Evolutionary conservation across 2,888 invertebrate genomes (phyloP).

Genomic region (Dicyrtomina minuta): DNA sequence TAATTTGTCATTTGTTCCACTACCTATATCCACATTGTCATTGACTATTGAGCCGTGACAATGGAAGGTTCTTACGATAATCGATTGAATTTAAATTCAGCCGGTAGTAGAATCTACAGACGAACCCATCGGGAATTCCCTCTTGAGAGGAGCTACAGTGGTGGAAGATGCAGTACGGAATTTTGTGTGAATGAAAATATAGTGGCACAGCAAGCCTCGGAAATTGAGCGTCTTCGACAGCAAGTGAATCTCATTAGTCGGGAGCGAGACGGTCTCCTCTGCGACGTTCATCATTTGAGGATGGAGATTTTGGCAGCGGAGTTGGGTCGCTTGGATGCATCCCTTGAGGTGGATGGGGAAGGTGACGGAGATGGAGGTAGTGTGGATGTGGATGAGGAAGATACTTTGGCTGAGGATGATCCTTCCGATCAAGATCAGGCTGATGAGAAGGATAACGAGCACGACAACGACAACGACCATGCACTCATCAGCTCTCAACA

Average conservation of each 20-base stretch:
- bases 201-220: constrained; percentile 35
- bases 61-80: constrained; percentile 7
- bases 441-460: not conserved
- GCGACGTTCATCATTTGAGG: constrained; percentile 50
- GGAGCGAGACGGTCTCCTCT: constrained; percentile 47
- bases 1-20: too few species aligned
- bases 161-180: constrained; percentile 1
- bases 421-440: not conserved
- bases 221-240: constrained; percentile 42
- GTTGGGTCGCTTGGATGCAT: constrained; percentile 40
- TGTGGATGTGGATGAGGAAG: constrained; percentile 21
- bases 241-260: constrained; percentile 41
- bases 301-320: constrained; percentile 49
- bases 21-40: too few species aligned
- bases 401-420: constrained; percentile 22
- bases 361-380: constrained; percentile 11
- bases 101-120: not conserved
- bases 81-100: not conserved
- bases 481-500: constrained; percentile 31
- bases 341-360: constrained; percentile 24
- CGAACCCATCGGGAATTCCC: too few species aligned
- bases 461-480: constrained; percentile 26
- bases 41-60: too few species aligned
- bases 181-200: constrained; percentile 14
- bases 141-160: not conserved